phyloP scores from a whole-genome alignment of 2,797 vertebrate genomes.

The Xiphorhynchus erythropygius region DNA sequence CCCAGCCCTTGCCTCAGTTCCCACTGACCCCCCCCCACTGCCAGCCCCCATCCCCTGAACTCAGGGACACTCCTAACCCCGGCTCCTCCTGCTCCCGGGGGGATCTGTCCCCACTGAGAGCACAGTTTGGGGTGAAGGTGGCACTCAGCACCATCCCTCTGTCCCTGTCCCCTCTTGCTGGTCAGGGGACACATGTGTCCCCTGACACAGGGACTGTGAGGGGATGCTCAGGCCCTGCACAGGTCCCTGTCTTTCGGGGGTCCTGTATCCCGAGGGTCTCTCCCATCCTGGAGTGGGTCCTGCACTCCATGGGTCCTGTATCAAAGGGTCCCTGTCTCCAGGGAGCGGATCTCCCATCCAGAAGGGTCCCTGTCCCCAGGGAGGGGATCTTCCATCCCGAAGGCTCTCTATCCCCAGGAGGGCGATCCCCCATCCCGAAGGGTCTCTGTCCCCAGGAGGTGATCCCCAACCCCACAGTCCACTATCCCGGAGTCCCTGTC shows the following conservation, averaged over 20 bases:
- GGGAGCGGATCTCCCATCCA: too few species aligned
- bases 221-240: fast-evolving
- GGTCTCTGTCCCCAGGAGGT: neutral
- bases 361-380: fast-evolving
- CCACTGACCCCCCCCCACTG: neutral
- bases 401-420: neutral
- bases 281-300: neutral
- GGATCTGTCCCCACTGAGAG: neutral
- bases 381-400: neutral
- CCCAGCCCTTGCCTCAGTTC: neutral
- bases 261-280: neutral
- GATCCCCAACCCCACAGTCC: neutral
- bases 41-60: neutral
- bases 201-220: neutral
- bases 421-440: neutral
- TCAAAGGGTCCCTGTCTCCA: neutral
- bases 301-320: neutral
- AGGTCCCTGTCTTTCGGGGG: neutral
- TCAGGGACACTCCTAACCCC: neutral
- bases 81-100: neutral
- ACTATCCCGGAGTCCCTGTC: neutral
- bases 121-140: neutral
- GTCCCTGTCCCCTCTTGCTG: neutral
- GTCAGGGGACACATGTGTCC: neutral
- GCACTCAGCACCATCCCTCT: fast-evolving